Evolutionary conservation across 2,113 vertebrate genomes (phyloP).

Genomic region (Ctenodactylus gundi): DNA sequence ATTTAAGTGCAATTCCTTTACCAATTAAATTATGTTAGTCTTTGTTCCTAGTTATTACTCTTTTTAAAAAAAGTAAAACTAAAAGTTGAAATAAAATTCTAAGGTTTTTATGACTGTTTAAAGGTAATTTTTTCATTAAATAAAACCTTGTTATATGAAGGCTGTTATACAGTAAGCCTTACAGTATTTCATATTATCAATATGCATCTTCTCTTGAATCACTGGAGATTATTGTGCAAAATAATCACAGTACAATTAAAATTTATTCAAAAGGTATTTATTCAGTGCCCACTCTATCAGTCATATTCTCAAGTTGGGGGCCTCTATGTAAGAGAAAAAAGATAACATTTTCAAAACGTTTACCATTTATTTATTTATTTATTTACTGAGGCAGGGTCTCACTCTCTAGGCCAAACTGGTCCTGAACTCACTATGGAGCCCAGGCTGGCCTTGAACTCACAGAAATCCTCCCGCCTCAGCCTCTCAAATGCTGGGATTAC

Average conservation of each 20-base stretch:
- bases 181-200: neutral
- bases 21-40: slow-evolving; percentile 54
- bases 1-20: slow-evolving; percentile 64
- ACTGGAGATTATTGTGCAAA: neutral
- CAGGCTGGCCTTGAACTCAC: no score
- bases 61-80: neutral
- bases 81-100: slow-evolving; percentile 10
- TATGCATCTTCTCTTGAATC: neutral
- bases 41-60: slow-evolving; percentile 16
- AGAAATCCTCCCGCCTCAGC: no score
- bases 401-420: no score
- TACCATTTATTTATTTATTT: no score
- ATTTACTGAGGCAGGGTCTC: no score
- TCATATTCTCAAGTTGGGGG: neutral
- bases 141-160: neutral
- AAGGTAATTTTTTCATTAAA: slow-evolving; percentile 33
- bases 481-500: no score
- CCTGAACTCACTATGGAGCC: no score
- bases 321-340: neutral
- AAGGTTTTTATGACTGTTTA: slow-evolving; percentile 28
- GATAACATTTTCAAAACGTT: neutral
- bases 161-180: neutral
- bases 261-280: neutral
- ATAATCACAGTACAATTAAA: neutral
- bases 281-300: neutral